Evolutionary conservation across 2,888 invertebrate genomes (phyloP), one percentile per base, ranked within the genome.

Genomic region (Thelaira solivaga): DNA sequence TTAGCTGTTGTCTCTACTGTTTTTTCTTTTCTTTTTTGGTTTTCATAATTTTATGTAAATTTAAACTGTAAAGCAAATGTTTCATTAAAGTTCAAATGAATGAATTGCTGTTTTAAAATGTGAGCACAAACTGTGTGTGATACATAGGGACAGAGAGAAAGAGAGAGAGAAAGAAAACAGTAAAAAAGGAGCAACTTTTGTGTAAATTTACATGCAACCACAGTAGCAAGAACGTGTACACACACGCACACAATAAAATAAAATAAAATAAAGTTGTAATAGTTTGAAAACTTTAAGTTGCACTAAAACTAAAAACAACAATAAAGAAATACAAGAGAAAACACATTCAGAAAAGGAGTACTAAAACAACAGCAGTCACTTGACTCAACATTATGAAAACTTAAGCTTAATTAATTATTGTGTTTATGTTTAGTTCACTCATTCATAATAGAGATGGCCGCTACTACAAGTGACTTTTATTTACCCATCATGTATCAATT

Each of bases 391-490:
- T 67, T 73, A 49, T 55, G 55, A 68, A 62, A 64, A 73, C 62
- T 77, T 77, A 39, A 62, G 61, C 73, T 77, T 57, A 73, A 77
- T 77, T 77, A 77, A 77, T 77, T 73, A 73, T 20, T 24, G 34
- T 73, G 72, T 73, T 77, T 68, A 68, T 64, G 61, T 67, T 61
- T 41, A 69, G 31, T 69, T 71, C 55, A 16, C 36, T n/a, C 5
- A 0, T 8, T 13, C 26, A 20, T 20, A 62, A 5, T 5, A 31
- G 4, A 39, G 59, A 69, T 31, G 49, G n/a, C 4, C 1, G 4
- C 16, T 22, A 16, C 1, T 34, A 51, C 4, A 26, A 16, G 5
- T 26, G 2, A 24, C 13, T n/a, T n/a, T n/a, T n/a, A n/a, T n/a
- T n/a, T n/a, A n/a, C n/a, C n/a, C n/a, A n/a, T n/a, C n/a, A n/a